A percentile compares a stretch with the other conserved stretches of the same genome.
Conservation (phyloP, 1,140 invertebrate species). For the Stegodyphus dumicola region DNA sequence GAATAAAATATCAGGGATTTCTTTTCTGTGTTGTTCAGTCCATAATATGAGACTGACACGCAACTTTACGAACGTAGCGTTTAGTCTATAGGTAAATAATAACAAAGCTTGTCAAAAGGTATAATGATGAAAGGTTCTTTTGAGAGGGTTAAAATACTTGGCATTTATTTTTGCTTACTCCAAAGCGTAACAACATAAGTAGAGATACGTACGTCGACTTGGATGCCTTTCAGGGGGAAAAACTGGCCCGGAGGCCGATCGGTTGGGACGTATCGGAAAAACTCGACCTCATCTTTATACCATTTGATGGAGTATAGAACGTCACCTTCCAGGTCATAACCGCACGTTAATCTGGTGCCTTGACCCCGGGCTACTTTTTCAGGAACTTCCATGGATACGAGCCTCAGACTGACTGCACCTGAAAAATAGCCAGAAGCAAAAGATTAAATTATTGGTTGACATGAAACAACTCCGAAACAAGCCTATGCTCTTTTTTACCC, state of each 20-base stretch:
- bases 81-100: too few species aligned
- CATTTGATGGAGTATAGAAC: constrained; percentile 84
- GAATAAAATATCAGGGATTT: too few species aligned
- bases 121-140: too few species aligned
- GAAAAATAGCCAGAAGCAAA: constrained; percentile 1
- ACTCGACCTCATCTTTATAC: constrained; percentile 82
- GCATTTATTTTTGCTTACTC: too few species aligned
- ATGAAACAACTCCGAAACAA: too few species aligned
- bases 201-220: constrained; percentile 80
- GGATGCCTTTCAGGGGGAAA: constrained; percentile 80
- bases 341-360: constrained; percentile 77
- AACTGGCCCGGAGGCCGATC: constrained; percentile 79
- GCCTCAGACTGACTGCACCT: constrained; percentile 64
- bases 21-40: too few species aligned
- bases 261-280: constrained; percentile 80
- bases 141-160: too few species aligned
- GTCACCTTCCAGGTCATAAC: constrained; percentile 80
- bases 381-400: constrained; percentile 77
- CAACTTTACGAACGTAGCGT: too few species aligned
- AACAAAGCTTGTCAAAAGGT: too few species aligned
- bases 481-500: too few species aligned
- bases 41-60: too few species aligned
- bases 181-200: too few species aligned
- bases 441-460: background rate
- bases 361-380: constrained; percentile 77